phyloP scores from a whole-genome alignment of 2,888 invertebrate species.

The Tubulanus polymorphus region DNA sequence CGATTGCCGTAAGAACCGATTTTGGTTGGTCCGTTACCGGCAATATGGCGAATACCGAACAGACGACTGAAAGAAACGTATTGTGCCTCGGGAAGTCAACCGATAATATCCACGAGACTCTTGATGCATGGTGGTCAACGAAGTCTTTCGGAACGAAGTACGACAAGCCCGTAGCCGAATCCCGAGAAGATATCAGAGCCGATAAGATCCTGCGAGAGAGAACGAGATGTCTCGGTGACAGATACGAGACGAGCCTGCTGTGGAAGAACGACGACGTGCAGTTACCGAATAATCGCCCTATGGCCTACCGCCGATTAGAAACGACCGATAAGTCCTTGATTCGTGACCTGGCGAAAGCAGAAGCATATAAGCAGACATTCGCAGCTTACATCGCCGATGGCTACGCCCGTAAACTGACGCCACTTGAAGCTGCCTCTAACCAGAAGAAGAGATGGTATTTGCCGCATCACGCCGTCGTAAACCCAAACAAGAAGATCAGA shows the following conservation, averaged over 20 bases:
- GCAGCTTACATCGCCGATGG: slow-evolving; percentile 15
- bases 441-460: slow-evolving; percentile 15
- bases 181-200: neutral
- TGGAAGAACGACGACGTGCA: slow-evolving; percentile 10
- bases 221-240: neutral
- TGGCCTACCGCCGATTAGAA: slow-evolving; percentile 12
- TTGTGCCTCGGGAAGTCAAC: neutral
- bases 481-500: slow-evolving; percentile 16
- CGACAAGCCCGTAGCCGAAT: neutral
- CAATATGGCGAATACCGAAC: neutral
- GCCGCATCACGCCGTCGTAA: slow-evolving; percentile 21
- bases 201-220: neutral
- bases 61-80: neutral
- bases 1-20: neutral
- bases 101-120: neutral
- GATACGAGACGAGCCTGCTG: slow-evolving; percentile 13
- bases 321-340: slow-evolving; percentile 15
- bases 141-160: neutral
- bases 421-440: neutral
- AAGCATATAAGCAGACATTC: slow-evolving; percentile 14
- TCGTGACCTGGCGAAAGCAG: slow-evolving; percentile 8
- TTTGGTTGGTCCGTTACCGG: neutral
- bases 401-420: slow-evolving; percentile 13
- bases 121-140: neutral
- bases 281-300: slow-evolving; percentile 11